Base-by-base conservation (phyloP, 2,797 vertebrate genomes). In the Perodicticus potto region DNA sequence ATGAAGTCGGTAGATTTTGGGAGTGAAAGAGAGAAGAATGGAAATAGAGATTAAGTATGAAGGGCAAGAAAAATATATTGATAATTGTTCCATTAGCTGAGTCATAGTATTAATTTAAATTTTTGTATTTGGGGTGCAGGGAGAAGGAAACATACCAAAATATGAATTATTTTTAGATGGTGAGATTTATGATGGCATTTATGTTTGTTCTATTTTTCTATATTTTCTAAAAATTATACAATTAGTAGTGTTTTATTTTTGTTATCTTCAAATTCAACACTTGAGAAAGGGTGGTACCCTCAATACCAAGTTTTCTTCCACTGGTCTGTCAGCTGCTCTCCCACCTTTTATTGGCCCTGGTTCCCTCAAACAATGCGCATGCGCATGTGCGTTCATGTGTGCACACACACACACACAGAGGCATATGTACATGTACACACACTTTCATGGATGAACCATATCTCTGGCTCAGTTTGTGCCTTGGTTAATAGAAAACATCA, bases 211-310 rank as follows among this genome's bases (percentile, higher is more conserved):
- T 69, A 53, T 23, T 88, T 82, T 91, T 94, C 61, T 82, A 0
- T 82, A 65, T 89, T 83, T 93, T 84, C 34, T 43, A 22, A 87
- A 53, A n/a, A 20, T 63, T 89, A 40, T 89, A 20, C 43, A 70
- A 74, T 89, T 34, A 83, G 5, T 45, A 92, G 7, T 82, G 19
- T 59, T 84, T 63, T 59, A 53, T 91, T 78, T 94, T 89, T 49
- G 73, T 83, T 73, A 93, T 91, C 7, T n/a, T 17, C 32, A 89
- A 85, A 72, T 37, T 37, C 13, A 93, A 37, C 17, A 49, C 34
- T 63, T 89, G 34, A 65, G 55, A 53, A 27, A 45, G 59, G 12
- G 29, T 7, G 86, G 19, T 81, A 63, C 9, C 53, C 49, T 59
- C 23, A n/a, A 9, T 40, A 70, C 16, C 11, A 29, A 34, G 9